Evolutionary conservation across 2,888 invertebrate species (phyloP), one percentile per base, ranked within the genome.

Genomic region (Andrena flavipes): DNA sequence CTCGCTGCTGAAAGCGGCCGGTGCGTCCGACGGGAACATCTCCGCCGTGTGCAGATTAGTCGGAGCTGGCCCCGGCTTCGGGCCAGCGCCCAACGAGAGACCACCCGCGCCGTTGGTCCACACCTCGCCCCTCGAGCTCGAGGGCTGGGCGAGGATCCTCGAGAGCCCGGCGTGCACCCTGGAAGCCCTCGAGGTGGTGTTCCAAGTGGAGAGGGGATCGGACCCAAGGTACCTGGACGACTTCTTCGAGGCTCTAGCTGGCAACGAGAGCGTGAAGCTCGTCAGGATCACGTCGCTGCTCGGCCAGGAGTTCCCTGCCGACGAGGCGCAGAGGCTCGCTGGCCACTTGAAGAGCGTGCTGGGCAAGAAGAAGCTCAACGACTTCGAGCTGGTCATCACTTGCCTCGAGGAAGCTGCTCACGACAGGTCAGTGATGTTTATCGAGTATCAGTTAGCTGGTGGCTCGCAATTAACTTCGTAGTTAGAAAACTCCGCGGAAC

Each of bases 361-460:
- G 20, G 86, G 94, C 10, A 95, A 95, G 87, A 94, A 95, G 73
- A 93, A 94, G 70, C 92, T 95, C 33, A 94, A 95, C 89, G 94
- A 94, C 84, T 94, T 95, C 81, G 95, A 95, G 88, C 91, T 95
- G 64, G 94, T 95, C 70, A 94, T 95, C 87, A 95, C 95, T 0
- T 94, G 95, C 67, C 90, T 95, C 60, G 95, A 95, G 89, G 95
- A 95, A 86, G 94, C 95, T 72, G 95, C 95, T 16, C 95, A 94
- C 84, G 94, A 94, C 83, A 91, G 93, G 94, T 94, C 73, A 89
- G 89, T 56, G 42, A 54, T 16, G 5, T 63, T 51, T 74, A 49
- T n/a, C 8, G 35, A 35, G 10, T 13, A 3, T 35, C 35, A 13
- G 13, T 35, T 35, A n/a, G 35, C 35, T 3, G 10, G 13, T 35